A percentile compares a stretch with the other conserved stretches of the same genome.
Conservation (phyloP, 1,140 invertebrate genomes). For the Diorhabda elongata region DNA sequence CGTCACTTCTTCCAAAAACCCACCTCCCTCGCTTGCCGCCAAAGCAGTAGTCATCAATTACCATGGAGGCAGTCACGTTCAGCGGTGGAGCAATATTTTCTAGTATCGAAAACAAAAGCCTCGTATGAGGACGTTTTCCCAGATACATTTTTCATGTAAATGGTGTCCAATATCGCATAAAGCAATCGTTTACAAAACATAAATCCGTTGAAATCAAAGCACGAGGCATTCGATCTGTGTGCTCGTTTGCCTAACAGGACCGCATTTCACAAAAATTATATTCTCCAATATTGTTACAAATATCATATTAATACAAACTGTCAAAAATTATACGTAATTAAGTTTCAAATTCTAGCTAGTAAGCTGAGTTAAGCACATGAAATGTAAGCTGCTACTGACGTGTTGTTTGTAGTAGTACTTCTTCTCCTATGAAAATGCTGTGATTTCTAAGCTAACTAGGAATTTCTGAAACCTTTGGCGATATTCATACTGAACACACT, state of each 20-base stretch:
- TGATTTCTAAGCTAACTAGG: too few species aligned
- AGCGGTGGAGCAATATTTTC: slow-evolving; percentile 45
- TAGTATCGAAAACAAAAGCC: slow-evolving; percentile 49
- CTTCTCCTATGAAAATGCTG: too few species aligned
- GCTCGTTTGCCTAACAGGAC: slow-evolving; percentile 19
- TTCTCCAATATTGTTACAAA: neutral
- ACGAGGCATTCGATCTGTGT: slow-evolving; percentile 21
- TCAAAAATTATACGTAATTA: neutral
- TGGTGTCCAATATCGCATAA: slow-evolving; percentile 50
- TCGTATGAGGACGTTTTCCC: slow-evolving; percentile 43
- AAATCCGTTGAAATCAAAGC: slow-evolving; percentile 49
- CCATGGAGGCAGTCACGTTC: slow-evolving; percentile 45
- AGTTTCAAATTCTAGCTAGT: too few species aligned
- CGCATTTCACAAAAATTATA: slow-evolving; percentile 4
- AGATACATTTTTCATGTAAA: slow-evolving; percentile 51
- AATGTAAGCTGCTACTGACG: too few species aligned
- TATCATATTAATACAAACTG: neutral
- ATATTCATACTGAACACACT: too few species aligned
- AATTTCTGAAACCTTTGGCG: too few species aligned
- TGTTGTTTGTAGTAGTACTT: too few species aligned
- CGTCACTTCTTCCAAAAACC: neutral
- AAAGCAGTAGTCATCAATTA: slow-evolving; percentile 45
- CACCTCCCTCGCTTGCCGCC: slow-evolving; percentile 1
- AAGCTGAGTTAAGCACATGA: too few species aligned
- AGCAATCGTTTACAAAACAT: slow-evolving; percentile 50